Conservation (phyloP, 2,888 invertebrate genomes). For the Cataglyphis albicans region DNA sequence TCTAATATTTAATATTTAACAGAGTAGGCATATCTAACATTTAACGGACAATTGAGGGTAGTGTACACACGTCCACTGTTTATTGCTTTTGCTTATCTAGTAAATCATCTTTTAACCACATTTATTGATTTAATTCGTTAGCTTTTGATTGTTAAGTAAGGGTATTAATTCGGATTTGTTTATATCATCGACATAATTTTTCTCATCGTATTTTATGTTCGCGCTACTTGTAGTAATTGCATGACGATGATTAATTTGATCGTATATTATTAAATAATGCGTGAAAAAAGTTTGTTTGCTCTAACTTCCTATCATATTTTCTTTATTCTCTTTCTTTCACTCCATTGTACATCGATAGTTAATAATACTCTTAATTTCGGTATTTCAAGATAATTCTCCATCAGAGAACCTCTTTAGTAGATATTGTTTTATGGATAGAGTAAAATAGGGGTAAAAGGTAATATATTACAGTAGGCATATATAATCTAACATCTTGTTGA, state of each 20-base stretch:
- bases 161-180: slow-evolving; percentile 21
- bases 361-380: background rate
- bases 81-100: slow-evolving; percentile 75
- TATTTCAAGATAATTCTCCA: slow-evolving; percentile 25
- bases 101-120: slow-evolving; percentile 59
- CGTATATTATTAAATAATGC: slow-evolving; percentile 12
- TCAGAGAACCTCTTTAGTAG: slow-evolving; percentile 41
- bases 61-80: slow-evolving; percentile 66
- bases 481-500: slow-evolving; percentile 72
- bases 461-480: slow-evolving; percentile 65
- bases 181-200: slow-evolving; percentile 27
- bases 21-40: slow-evolving; percentile 47
- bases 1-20: slow-evolving; percentile 64
- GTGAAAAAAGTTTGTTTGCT: slow-evolving; percentile 24
- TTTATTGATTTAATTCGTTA: slow-evolving; percentile 54
- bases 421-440: slow-evolving; percentile 62
- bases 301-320: slow-evolving; percentile 14
- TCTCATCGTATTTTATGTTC: slow-evolving; percentile 1
- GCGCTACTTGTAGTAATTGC: slow-evolving; percentile 28
- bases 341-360: slow-evolving; percentile 6
- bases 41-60: slow-evolving; percentile 74
- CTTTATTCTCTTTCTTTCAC: slow-evolving; percentile 21
- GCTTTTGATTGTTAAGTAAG: slow-evolving; percentile 54
- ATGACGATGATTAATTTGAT: slow-evolving; percentile 27
- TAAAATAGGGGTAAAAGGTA: slow-evolving; percentile 68